A percentile compares a stretch with the other conserved stretches of the same genome.
Conservation (phyloP, 2,113 vertebrate genomes). For the Struthio camelus region DNA sequence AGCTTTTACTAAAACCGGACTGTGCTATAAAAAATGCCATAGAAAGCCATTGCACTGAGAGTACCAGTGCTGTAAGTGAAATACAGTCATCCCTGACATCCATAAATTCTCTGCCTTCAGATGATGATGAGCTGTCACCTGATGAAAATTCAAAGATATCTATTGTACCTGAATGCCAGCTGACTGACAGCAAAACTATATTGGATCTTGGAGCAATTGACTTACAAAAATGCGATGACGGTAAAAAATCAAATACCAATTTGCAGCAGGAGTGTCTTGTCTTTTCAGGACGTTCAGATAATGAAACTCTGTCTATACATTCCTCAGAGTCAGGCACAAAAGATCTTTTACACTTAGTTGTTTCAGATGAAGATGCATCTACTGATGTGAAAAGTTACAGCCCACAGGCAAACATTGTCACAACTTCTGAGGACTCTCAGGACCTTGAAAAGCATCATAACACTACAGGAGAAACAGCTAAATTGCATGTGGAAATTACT, state of each 20-base stretch:
- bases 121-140: constrained; percentile 87
- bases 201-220: constrained; percentile 69
- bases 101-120: constrained; percentile 95
- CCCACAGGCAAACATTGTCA: constrained; percentile 44
- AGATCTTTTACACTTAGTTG: constrained; percentile 60
- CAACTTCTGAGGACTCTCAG: constrained; percentile 41
- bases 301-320: constrained; percentile 52
- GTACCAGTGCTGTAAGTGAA: constrained; percentile 89
- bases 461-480: constrained; percentile 21
- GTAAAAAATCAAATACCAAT: constrained; percentile 77
- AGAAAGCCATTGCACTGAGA: constrained; percentile 87
- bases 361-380: constrained; percentile 63
- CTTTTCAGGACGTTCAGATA: constrained; percentile 77
- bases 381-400: constrained; percentile 53
- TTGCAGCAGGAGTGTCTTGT: constrained; percentile 83
- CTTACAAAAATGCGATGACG: constrained; percentile 70
- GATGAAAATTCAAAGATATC: constrained; percentile 84
- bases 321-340: constrained; percentile 68
- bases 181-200: constrained; percentile 76
- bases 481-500: constrained; percentile 60
- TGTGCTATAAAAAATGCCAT: constrained; percentile 73
- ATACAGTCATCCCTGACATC: constrained; percentile 98
- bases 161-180: constrained; percentile 69
- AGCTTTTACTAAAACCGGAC: constrained; percentile 78
- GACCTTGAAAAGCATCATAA: constrained; percentile 36